Base-by-base conservation (phyloP, 2,113 vertebrate species). In the Amazona vittata region DNA sequence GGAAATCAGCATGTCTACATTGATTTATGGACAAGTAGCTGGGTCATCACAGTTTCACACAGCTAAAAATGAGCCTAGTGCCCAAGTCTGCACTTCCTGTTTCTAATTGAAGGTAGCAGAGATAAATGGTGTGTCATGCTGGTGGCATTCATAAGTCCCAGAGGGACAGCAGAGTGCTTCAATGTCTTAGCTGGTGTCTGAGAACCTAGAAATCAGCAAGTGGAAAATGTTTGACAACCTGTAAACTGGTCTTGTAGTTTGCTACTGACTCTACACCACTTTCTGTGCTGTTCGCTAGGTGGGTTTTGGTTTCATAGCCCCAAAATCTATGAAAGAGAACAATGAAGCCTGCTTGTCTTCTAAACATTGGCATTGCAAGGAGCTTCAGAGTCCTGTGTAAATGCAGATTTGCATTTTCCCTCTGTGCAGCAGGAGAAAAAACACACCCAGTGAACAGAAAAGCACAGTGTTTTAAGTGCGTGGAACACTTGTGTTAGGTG, bases 11-110 rank as follows among this genome's bases (percentile, higher is more conserved):
- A 89, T 78, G 59, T 94, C 83, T 75, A 17, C 52, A 65, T 90
- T 89, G 90, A 97, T 97, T 96, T 93, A 90, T 91, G 39, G 87
- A 44, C 83, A 49, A 81, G 65, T 80, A 90, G 86, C 62, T 76
- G 65, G 87, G 52, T 90, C 89, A 78, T 91, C 63, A 55, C 74
- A 10, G 53, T 69, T 85, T 41, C 6, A 9, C 76, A 81, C 24
- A 31, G 92, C 90, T 89, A 24, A 94, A 94, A 96, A 79, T 65
- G 77, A 94, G 39, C 62, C 77, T 15, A 28, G 33, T 77, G 91
- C 80, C 81, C 83, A 60, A 4, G 68, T 79, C 77, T 49, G 21
- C 1, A 10, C 74, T 96, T 86, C 76, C 70, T 79, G 55, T 60
- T 78, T 62, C 83, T 86, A 87, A 68, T 19, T 76, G 89, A 76